phyloP scores from a whole-genome alignment of 2,888 invertebrate genomes.

The Diplolepis rosae region DNA sequence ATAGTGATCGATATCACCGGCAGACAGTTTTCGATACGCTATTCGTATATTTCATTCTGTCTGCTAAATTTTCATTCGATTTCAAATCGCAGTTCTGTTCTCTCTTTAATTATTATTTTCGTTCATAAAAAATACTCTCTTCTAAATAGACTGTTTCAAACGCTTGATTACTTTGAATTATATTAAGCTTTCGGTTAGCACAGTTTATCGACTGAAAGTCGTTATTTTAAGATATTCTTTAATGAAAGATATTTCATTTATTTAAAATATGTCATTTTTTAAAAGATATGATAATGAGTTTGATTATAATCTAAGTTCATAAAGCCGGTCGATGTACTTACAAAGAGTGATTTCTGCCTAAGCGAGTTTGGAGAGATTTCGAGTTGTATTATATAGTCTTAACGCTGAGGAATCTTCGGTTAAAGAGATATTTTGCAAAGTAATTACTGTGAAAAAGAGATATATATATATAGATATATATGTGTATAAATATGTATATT shows the following conservation, averaged over 20 bases:
- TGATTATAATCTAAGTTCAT: neutral
- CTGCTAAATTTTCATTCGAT: conserved; percentile 1
- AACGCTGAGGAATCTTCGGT: conserved; percentile 56
- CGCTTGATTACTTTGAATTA: neutral
- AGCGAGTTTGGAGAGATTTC: conserved; percentile 58
- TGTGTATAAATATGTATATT: conserved; percentile 54
- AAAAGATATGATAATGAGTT: neutral
- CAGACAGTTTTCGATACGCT: conserved; percentile 24
- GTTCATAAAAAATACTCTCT: conserved; percentile 14
- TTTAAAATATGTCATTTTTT: conserved; percentile 5
- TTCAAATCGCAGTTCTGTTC: neutral
- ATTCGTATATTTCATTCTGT: conserved; percentile 20
- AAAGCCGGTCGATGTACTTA: conserved; percentile 68
- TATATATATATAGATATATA: conserved; percentile 49
- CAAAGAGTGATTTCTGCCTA: conserved; percentile 59
- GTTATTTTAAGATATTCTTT: conserved; percentile 27
- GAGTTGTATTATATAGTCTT: conserved; percentile 67
- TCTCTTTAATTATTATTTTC: neutral
- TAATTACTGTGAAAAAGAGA: conserved; percentile 58
- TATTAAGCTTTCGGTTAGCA: neutral
- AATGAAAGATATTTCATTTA: conserved; percentile 23
- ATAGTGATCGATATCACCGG: conserved; percentile 58
- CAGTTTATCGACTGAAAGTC: conserved; percentile 2
- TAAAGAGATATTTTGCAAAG: conserved; percentile 65
- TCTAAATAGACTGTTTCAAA: neutral